Conservation (phyloP, 30 jellyfish, hydroid and myxozoan species). For the Sanderia malayensis region DNA sequence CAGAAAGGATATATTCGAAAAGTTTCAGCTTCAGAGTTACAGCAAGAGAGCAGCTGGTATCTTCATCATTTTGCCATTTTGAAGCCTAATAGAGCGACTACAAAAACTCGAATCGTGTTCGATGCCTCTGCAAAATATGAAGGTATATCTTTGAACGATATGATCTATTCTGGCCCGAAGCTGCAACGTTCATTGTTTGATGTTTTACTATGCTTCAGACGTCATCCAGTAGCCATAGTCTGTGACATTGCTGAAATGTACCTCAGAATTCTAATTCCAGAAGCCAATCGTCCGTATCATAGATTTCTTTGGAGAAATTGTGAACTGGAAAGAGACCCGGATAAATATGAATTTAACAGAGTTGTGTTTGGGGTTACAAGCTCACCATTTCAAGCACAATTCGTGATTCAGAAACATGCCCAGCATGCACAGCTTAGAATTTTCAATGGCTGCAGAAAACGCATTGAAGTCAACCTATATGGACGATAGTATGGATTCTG, state of each 20-base stretch:
- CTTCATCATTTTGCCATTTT: conserved; percentile 17
- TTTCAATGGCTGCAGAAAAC: conserved; percentile 62
- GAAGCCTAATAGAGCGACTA: conserved; percentile 20
- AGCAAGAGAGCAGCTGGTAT: conserved; percentile 7
- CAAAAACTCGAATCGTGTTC: conserved; percentile 5
- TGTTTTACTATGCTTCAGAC: conserved; percentile 29
- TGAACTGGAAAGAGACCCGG: conserved; percentile 41
- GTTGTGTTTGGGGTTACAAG: conserved; percentile 52
- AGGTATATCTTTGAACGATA: conserved; percentile 38
- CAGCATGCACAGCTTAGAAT: conserved; percentile 6
- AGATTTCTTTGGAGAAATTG: conserved; percentile 59
- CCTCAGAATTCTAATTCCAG: conserved; percentile 17
- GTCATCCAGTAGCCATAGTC: conserved; percentile 56
- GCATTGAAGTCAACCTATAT: conserved; percentile 63
- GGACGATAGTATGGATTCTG: conserved; percentile 68
- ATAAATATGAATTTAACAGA: conserved; percentile 50
- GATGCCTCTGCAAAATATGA: conserved; percentile 11
- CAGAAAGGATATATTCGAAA: conserved; percentile 11
- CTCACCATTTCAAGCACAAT: conserved; percentile 58
- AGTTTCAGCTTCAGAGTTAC: neutral
- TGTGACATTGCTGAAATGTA: conserved; percentile 69
- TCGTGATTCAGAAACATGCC: conserved; percentile 54
- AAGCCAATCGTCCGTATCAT: conserved; percentile 31
- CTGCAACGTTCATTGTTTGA: conserved; percentile 15
- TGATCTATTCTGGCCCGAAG: conserved; percentile 44